These are phyloP conservation scores for Pharmacophagus antenor DNA, from an alignment of 2,888 invertebrate species.

Conservation along the genomic window DNA sequence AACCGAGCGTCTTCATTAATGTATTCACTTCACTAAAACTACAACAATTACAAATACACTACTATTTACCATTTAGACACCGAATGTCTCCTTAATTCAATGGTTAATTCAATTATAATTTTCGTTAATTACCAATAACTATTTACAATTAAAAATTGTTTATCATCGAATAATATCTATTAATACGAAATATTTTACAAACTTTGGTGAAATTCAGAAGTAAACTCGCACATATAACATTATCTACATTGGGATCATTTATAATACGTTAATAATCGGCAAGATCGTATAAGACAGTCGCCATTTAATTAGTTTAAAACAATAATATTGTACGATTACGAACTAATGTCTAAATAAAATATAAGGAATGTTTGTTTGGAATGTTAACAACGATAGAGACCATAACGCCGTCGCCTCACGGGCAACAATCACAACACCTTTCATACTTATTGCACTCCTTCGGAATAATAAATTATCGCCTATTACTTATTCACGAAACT, in stretches of 20 bases:
- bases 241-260: constrained; percentile 56
- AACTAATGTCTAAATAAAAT: constrained; percentile 44
- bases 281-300: constrained; percentile 38
- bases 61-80: constrained; percentile 78
- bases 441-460: constrained; percentile 80
- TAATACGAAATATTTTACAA: constrained; percentile 79
- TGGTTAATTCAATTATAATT: constrained; percentile 69
- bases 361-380: constrained; percentile 65
- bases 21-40: constrained; percentile 72
- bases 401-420: constrained; percentile 46
- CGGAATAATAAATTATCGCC: constrained; percentile 72
- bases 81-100: constrained; percentile 66
- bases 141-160: constrained; percentile 78
- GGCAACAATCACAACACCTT: constrained; percentile 78
- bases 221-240: constrained; percentile 69
- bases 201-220: constrained; percentile 79
- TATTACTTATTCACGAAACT: constrained; percentile 66
- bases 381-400: constrained; percentile 63
- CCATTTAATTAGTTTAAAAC: constrained; percentile 35
- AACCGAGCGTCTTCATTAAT: constrained; percentile 50
- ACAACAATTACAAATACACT: constrained; percentile 80
- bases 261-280: constrained; percentile 46
- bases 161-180: constrained; percentile 74
- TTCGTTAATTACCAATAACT: constrained; percentile 67
- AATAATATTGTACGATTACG: constrained; percentile 40